Base-by-base conservation (phyloP, 2,113 vertebrate species). In the Emydocephalus ijimae region DNA sequence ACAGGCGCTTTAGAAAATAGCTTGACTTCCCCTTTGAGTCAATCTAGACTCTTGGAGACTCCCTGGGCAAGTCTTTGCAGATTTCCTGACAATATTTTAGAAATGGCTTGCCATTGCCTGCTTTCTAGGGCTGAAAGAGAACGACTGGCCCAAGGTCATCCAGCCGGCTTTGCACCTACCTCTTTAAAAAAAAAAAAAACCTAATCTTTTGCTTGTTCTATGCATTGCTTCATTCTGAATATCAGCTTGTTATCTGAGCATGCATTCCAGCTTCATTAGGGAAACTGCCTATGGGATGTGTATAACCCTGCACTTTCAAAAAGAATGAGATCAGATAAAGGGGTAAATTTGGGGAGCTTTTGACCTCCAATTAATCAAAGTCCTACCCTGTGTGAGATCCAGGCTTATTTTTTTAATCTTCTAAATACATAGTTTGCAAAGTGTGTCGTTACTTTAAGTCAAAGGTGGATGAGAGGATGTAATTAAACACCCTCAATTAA, bases 361-460 rank as follows among this genome's bases (percentile, higher is more conserved):
- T 81, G 34, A 50, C 12, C 86, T 29, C 69, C 92, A 43, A 81
- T 95, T 93, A 89, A 89, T 94, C 94, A 50, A 45, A 90, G 52
- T 54, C 87, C 61, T 2, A 69, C 57, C 91, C 55, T 1, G 39
- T 81, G 55, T 34, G 34, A 52, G 29, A 9, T 74, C 90, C 69
- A 14, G 50, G 34, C 45, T 26, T 45, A 0, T 85, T 24, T 39
- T 50, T 57, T n/a, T n/a, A 90, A 74, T 23, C 29, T 85, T 56
- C 74, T 61, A 86, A 55, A 56, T 61, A 26, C 14, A 7, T 34
- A 29, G 18, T 11, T 86, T 0, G 54, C 92, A 34, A 74, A n/a
- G 48, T 55, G 1, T 89, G 43, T 23, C 64, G 14, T 61, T 59
- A 29, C 29, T 90, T 86, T 50, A 57, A 34, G 89, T 91, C 0